Evolutionary conservation across 2,113 vertebrate genomes (phyloP).

Genomic region (Ranitomeya imitator): DNA sequence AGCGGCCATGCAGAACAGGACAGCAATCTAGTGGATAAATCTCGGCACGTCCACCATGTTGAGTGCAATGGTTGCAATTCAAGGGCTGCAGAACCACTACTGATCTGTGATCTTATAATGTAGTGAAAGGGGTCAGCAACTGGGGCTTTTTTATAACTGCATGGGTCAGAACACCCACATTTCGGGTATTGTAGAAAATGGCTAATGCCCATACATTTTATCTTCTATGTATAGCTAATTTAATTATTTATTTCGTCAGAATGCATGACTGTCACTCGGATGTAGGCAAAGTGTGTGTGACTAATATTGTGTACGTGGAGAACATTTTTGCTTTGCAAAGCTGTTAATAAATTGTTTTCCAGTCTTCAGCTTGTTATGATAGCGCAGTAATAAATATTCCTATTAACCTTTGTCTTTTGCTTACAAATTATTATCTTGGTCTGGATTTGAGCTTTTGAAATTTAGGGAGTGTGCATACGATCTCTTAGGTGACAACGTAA

Average conservation of each 20-base stretch:
- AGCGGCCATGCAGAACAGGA: too few species aligned
- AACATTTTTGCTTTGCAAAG: background rate
- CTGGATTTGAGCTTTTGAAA: background rate
- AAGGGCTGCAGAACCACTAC: too few species aligned
- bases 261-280: background rate
- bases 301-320: background rate
- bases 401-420: background rate
- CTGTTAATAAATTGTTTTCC: background rate
- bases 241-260: background rate
- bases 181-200: too few species aligned
- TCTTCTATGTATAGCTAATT: background rate
- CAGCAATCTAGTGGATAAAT: too few species aligned
- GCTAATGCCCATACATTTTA: background rate
- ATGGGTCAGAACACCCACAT: too few species aligned
- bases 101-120: too few species aligned
- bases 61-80: too few species aligned
- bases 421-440: background rate
- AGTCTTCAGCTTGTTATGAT: background rate
- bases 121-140: too few species aligned
- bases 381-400: background rate
- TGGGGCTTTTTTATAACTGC: too few species aligned
- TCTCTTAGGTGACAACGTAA: too few species aligned
- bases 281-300: background rate
- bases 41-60: too few species aligned
- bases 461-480: too few species aligned